Conservation (phyloP, 1,140 invertebrate species). For the Archegozetes longisetosus region DNA sequence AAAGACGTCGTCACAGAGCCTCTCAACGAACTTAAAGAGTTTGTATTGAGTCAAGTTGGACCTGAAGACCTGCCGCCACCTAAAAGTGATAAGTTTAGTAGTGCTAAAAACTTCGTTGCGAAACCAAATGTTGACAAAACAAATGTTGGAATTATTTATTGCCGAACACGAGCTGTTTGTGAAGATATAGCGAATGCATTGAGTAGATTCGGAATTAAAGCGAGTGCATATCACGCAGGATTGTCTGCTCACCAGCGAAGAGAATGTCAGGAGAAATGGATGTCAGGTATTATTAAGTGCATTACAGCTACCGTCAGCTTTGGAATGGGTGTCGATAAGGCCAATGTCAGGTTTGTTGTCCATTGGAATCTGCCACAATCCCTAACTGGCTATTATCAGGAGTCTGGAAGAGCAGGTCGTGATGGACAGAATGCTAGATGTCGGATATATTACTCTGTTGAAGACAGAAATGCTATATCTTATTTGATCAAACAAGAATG, state of each 20-base stretch:
- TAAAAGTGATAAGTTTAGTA: background rate
- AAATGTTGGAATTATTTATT: conserved; percentile 45
- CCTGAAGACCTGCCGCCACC: background rate
- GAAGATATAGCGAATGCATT: conserved; percentile 41
- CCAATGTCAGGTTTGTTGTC: conserved; percentile 58
- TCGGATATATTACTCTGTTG: conserved; percentile 52
- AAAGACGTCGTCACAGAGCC: conserved; percentile 61
- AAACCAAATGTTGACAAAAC: background rate
- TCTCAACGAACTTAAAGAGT: conserved; percentile 52
- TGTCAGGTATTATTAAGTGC: conserved; percentile 41
- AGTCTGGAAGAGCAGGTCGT: conserved; percentile 45
- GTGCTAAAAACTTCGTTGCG: background rate
- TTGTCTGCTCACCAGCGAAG: conserved; percentile 35
- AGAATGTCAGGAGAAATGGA: conserved; percentile 46
- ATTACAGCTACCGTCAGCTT: conserved; percentile 49
- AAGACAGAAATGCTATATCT: conserved; percentile 56
- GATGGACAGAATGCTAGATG: conserved; percentile 42
- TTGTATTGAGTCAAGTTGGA: conserved; percentile 33
- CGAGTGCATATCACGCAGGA: conserved; percentile 48
- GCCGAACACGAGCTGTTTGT: conserved; percentile 46
- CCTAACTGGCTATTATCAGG: conserved; percentile 41
- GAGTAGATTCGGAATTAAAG: conserved; percentile 35
- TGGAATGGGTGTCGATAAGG: conserved; percentile 58
- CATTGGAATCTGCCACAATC: conserved; percentile 86
- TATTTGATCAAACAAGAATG: conserved; percentile 57